Conservation (phyloP, 2,888 invertebrate species). For the Ptilodon capucinus region DNA sequence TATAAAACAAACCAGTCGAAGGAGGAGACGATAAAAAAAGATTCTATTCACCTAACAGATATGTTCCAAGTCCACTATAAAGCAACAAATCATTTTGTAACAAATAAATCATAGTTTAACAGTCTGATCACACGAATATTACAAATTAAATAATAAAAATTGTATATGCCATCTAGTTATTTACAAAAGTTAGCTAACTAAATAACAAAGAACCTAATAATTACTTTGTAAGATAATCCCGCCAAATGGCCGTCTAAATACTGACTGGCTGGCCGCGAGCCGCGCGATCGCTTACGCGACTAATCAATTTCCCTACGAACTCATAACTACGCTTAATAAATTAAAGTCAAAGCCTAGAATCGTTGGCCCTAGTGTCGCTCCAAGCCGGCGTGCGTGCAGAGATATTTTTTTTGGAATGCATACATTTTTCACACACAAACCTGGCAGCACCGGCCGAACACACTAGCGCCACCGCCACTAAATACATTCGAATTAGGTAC, state of each 20-base stretch:
- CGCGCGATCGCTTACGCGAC: constrained; percentile 24
- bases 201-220: constrained; percentile 78
- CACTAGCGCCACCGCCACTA: constrained; percentile 37
- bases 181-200: constrained; percentile 82
- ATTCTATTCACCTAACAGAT: constrained; percentile 65
- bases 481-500: constrained; percentile 23
- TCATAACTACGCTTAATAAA: constrained; percentile 57
- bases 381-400: constrained; percentile 39
- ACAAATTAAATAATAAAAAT: constrained; percentile 80
- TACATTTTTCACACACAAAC: constrained; percentile 49
- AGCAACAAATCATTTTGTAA: constrained; percentile 77
- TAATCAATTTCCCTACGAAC: constrained; percentile 44
- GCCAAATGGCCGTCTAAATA: constrained; percentile 71
- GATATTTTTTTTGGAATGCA: constrained; percentile 65
- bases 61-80: constrained; percentile 72
- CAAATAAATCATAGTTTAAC: constrained; percentile 81
- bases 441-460: constrained; percentile 33
- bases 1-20: constrained; percentile 56
- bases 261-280: constrained; percentile 68
- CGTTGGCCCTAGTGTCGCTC: constrained; percentile 29
- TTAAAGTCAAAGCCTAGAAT: constrained; percentile 41
- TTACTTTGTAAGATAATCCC: constrained; percentile 66
- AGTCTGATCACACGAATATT: constrained; percentile 81
- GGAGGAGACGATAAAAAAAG: constrained; percentile 50
- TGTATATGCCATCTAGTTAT: constrained; percentile 78